Base-by-base conservation (phyloP, 2,797 vertebrate genomes). In the Bradypus variegatus region DNA sequence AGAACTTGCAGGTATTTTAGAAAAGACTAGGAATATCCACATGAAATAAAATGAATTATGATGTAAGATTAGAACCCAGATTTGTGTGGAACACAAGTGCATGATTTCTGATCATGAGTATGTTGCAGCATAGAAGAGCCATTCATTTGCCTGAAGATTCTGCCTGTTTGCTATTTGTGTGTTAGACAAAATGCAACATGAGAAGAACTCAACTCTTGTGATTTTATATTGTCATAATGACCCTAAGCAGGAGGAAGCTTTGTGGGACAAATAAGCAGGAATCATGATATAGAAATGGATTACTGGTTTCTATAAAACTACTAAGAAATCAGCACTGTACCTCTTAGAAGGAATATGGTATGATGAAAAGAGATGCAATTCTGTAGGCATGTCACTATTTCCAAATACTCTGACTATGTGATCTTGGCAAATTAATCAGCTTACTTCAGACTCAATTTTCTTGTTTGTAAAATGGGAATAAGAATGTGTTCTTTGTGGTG, bases 11-110 rank as follows among this genome's bases (percentile, higher is more conserved):
- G 64, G 45, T 91, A 83, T 73, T 91, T 58, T 86, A 50, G 50
- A 91, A 80, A 62, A 92, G 60, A 76, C 58, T n/a, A 82, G 58
- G n/a, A 79, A 60, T 84, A 79, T 65, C 58, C 45, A 86, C 29
- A 53, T 73, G 69, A 90, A 80, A 64, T 80, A 55, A 86, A 91
- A 70, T 88, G 88, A 92, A 92, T 65, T 91, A 45, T 86, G 81
- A 75, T 75, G 4, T 83, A 36, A 50, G 11, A 12, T 78, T 82
- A 91, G 53, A 76, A 83, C 60, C 53, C 60, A 67, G n/a, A 62
- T 64, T 91, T 92, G 69, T 86, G 36, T 89, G 41, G 45, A 83
- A 55, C 85, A 55, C 27, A 78, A 64, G 18, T 50, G n/a, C 13
- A 33, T 60, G 10, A 8, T 50, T 92, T 93, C 55, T 67, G 60